These are phyloP conservation scores for Oriolus oriolus DNA, from an alignment of 2,113 vertebrate species.

Conservation along the genomic window DNA sequence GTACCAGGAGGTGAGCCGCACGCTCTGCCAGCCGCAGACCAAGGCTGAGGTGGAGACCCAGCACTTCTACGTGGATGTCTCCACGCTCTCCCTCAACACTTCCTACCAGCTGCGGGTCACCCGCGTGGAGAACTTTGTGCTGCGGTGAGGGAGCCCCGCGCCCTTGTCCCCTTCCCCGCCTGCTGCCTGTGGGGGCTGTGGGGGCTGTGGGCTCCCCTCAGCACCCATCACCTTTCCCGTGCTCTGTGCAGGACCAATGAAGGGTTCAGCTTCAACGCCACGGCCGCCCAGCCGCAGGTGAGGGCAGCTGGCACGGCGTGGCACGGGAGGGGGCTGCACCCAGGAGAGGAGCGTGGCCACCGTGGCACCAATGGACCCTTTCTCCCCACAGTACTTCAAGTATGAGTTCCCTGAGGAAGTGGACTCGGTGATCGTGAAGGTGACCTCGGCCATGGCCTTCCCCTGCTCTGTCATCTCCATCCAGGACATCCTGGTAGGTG, in stretches of 20 bases:
- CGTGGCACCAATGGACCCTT: not conserved
- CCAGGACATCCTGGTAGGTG: slow-evolving; percentile 91
- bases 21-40: slow-evolving; percentile 89
- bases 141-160: slow-evolving; percentile 71
- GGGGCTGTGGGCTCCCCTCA: accelerated
- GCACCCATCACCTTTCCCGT: accelerated
- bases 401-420: slow-evolving; percentile 87
- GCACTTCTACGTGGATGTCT: slow-evolving; percentile 93
- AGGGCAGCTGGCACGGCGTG: not conserved
- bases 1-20: slow-evolving; percentile 90
- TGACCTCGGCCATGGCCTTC: slow-evolving; percentile 87
- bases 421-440: slow-evolving; percentile 93
- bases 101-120: slow-evolving; percentile 88
- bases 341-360: accelerated
- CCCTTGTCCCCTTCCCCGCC: accelerated
- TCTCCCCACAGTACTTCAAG: slow-evolving; percentile 86
- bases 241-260: slow-evolving; percentile 78
- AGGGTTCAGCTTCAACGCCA: slow-evolving; percentile 90
- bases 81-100: slow-evolving; percentile 83
- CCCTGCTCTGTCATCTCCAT: slow-evolving; percentile 97
- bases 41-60: slow-evolving; percentile 82
- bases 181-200: not conserved
- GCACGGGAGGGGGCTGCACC: accelerated
- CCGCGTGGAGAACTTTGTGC: slow-evolving; percentile 87
- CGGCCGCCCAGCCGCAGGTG: slow-evolving; percentile 96